Base-by-base conservation (phyloP, 2,113 vertebrate genomes). In the Girardinichthys multiradiatus region DNA sequence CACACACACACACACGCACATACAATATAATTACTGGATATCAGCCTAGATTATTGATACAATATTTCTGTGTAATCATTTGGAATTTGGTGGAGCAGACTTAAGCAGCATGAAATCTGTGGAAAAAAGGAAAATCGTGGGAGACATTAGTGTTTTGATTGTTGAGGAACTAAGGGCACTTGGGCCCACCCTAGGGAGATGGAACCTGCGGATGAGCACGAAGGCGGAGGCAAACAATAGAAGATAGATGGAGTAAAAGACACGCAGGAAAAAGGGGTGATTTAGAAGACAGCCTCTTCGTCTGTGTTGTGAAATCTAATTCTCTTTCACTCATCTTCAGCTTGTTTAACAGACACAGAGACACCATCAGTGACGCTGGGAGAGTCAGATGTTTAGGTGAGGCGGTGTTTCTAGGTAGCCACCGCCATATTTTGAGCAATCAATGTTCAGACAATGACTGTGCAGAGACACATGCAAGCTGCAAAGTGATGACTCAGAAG, bases 71-170 rank as follows among this genome's bases (percentile, higher is more conserved):
- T 69, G 68, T 72, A 51, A 70, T 72, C 42, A 51, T 69, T 24
- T 66, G 59, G 77, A 82, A 58, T 79, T 60, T 62, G 72, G 27
- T 3, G 33, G 77, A 45, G 74, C 7, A 19, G 64, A 61, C 37
- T 21, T 64, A 37, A 77, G 54, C 45, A 51, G 64, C 62, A 54
- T 62, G 58, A 59, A 82, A 66, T 59, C 48, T 71, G 79, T 76
- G 82, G 72, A 77, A 73, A 74, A 58, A 70, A 60, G 76, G 28
- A 33, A 77, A 74, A 73, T 58, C 29, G 70, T 77, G 79, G 69
- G 78, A 79, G 84, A 81, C 79, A 71, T 82, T 28, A 2, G 82
- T 86, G 83, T 83, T 88, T 82, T 79, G 86, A 90, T 89, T 91
- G 84, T 88, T 79, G 78, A 85, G 81, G 85, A 78, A 64, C 7